A percentile compares a stretch with the other conserved stretches of the same genome.
These are phyloP conservation scores for Pristionchus entomophagus DNA, from an alignment of 2,888 invertebrate species.

Conservation along the genomic window DNA sequence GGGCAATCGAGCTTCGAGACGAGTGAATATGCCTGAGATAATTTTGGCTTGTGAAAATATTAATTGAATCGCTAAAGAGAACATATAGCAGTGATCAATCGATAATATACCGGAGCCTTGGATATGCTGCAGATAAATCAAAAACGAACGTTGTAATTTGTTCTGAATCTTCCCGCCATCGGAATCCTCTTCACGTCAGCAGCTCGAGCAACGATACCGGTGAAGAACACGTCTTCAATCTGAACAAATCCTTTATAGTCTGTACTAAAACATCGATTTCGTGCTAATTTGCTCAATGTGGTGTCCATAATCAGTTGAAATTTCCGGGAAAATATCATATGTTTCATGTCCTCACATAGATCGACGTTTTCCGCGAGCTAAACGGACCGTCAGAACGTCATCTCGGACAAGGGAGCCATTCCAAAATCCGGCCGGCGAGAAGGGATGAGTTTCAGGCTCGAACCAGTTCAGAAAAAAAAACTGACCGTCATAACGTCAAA, in stretches of 20 bases:
- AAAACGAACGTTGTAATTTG: neutral
- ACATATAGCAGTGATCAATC: too few relatives aligned
- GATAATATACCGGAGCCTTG: too few relatives aligned
- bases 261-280: neutral
- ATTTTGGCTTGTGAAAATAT: neutral
- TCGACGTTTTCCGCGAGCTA: too few relatives aligned
- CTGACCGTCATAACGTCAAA: neutral
- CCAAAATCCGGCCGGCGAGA: too few relatives aligned
- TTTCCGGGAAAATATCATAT: neutral
- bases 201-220: conserved; percentile 29
- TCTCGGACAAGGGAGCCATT: too few relatives aligned
- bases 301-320: neutral
- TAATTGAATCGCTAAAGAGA: too few relatives aligned
- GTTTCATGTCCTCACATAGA: too few relatives aligned
- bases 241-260: neutral
- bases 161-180: neutral
- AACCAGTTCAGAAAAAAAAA: too few relatives aligned
- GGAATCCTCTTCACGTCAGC: neutral
- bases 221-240: conserved; percentile 46
- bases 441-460: too few relatives aligned
- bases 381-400: too few relatives aligned
- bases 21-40: neutral
- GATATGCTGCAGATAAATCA: too few relatives aligned
- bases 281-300: too few relatives aligned
- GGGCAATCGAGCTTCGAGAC: neutral